Evolutionary conservation across 2,113 vertebrate species (phyloP).

Genomic region (Oreochromis spilurus): DNA sequence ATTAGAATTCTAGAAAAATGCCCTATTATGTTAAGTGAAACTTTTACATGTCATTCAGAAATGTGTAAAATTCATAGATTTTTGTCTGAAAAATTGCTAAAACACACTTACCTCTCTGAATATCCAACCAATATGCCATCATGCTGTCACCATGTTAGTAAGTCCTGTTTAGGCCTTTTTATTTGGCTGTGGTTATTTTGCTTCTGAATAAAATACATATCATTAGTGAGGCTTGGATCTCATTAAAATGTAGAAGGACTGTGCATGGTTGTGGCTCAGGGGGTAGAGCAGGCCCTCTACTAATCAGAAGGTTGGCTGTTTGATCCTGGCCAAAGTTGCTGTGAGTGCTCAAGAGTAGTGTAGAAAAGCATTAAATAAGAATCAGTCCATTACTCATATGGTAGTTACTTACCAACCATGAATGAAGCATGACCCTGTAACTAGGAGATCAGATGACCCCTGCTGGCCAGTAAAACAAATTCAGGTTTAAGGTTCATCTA

Average conservation of each 20-base stretch:
- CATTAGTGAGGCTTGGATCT: background rate
- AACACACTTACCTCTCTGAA: background rate
- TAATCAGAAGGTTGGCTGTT: background rate
- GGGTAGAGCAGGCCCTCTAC: background rate
- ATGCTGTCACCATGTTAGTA: background rate
- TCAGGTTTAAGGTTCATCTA: background rate
- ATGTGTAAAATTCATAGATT: background rate
- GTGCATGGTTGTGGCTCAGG: background rate
- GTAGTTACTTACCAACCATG: background rate
- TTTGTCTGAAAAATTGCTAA: background rate
- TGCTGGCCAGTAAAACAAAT: background rate
- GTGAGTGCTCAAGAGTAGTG: background rate
- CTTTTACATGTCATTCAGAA: background rate
- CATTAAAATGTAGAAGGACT: background rate
- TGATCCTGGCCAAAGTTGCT: background rate
- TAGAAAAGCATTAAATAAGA: background rate
- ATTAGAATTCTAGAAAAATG: background rate
- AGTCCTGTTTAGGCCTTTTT: background rate
- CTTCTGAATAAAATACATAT: background rate
- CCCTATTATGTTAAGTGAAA: background rate
- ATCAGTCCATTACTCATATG: background rate
- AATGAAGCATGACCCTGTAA: background rate
- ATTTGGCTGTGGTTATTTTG: background rate
- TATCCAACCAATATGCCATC: background rate
- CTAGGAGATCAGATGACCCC: background rate